phyloP scores from a whole-genome alignment of 2,888 invertebrate species.

The Pherbina coryleti region DNA sequence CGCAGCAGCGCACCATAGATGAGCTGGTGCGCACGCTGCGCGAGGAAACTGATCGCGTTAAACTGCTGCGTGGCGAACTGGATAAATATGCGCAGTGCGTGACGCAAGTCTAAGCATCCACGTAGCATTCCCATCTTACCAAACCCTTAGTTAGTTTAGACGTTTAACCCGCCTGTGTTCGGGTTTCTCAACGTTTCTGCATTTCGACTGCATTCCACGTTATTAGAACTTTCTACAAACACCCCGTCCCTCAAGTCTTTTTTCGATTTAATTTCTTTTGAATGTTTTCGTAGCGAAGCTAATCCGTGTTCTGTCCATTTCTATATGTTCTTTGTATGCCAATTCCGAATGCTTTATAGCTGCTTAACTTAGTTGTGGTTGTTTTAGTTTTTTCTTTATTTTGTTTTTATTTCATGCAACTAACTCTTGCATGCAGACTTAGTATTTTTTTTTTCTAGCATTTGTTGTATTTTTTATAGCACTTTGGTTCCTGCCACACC shows the following conservation, averaged over 20 bases:
- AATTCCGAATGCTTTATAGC: neutral
- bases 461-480: too few species aligned
- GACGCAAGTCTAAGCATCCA: constrained; percentile 75
- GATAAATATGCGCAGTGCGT: constrained; percentile 80
- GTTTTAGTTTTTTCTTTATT: too few species aligned
- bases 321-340: neutral
- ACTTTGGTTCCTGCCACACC: too few species aligned
- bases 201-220: constrained; percentile 15
- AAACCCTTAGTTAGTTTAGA: constrained; percentile 13
- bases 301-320: neutral
- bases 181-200: neutral
- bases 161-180: neutral
- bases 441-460: too few species aligned
- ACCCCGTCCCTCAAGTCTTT: neutral
- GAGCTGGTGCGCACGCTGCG: constrained; percentile 75
- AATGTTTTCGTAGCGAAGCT: neutral
- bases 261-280: neutral
- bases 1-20: constrained; percentile 74
- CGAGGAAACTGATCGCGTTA: constrained; percentile 76
- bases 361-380: too few species aligned
- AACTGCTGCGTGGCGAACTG: constrained; percentile 75
- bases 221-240: neutral
- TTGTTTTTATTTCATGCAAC: too few species aligned
- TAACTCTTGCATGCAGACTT: too few species aligned
- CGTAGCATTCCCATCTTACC: constrained; percentile 9